Base-by-base conservation (phyloP, 2,797 vertebrate genomes). In the Crax fasciolata region DNA sequence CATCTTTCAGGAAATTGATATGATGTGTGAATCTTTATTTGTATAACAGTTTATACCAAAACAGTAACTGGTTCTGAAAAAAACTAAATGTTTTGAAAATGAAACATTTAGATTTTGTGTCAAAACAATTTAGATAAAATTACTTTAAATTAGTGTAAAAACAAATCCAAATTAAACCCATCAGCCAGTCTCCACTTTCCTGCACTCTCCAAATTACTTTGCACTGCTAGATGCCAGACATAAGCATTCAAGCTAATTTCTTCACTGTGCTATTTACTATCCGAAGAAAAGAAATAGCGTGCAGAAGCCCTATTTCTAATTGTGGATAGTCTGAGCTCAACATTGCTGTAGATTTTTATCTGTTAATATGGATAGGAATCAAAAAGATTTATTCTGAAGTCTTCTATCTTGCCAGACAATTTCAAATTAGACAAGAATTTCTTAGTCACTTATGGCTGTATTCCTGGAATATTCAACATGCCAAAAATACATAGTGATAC, bases 61-160 rank as follows among this genome's bases (percentile, higher is more conserved):
- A 21, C 18, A 49, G 13, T 71, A 59, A 92, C 67, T 82, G 19
- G 16, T 76, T 92, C 81, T 95, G 58, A 70, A 88, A 76, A n/a
- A 76, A 80, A 39, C 1, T 1, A 67, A 84, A n/a, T 20, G 32
- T 68, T 83, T 65, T 70, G 49, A 81, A 90, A 95, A 83, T 52
- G 9, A 87, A 92, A 55, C 78, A 71, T 91, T 94, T 61, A 61
- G 13, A 82, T 67, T 87, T 84, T 91, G 30, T 87, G 62, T 89
- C 59, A 85, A 90, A 95, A 91, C 84, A 71, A 79, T 90, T 89
- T 82, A 90, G 72, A 55, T 80, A 93, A 91, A 95, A 93, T 95
- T 94, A 75, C 74, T 90, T 73, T 79, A 93, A 91, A 89, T 78
- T 83, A 86, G 65, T 76, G 25, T 87, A 89, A 92, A 88, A 95